These are phyloP conservation scores for Entomobrya proxima DNA, from an alignment of 2,888 invertebrate species.

Conservation along the genomic window DNA sequence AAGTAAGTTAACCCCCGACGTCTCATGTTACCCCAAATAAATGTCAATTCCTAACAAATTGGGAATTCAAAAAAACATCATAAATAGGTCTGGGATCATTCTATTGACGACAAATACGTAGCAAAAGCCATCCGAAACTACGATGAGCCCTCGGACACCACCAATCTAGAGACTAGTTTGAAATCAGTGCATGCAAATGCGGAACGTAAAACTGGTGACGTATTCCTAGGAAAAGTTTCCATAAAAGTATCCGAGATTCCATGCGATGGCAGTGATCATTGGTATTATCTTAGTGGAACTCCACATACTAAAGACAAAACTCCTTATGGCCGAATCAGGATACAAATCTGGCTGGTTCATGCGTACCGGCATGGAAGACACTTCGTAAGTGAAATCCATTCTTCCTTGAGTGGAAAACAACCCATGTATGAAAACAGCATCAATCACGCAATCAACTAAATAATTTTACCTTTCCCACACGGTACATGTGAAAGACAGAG, in stretches of 20 bases:
- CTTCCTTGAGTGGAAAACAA: not conserved
- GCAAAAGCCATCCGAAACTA: conserved; percentile 47
- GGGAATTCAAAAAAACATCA: not conserved
- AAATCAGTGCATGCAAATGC: conserved; percentile 18
- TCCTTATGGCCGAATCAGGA: conserved; percentile 63
- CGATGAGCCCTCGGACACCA: not conserved
- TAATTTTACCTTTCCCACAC: not conserved
- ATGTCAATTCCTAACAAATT: not conserved
- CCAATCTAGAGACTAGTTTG: conserved; percentile 2
- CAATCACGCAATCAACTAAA: not conserved
- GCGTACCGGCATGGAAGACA: conserved; percentile 73
- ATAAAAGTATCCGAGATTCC: conserved; percentile 68
- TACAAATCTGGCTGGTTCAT: conserved; percentile 73
- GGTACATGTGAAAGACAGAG: conserved; percentile 49
- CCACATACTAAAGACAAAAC: conserved; percentile 58
- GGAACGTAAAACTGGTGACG: conserved; percentile 60
- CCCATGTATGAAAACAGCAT: not conserved
- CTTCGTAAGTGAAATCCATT: conserved; percentile 72
- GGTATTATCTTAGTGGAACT: conserved; percentile 53
- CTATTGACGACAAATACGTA: conserved; percentile 43
- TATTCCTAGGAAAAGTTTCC: conserved; percentile 72
- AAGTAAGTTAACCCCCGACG: conserved; percentile 64
- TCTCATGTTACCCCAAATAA: not conserved
- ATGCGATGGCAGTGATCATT: conserved; percentile 64
- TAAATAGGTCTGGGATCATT: conserved; percentile 71